Percentiles rank a stretch among this genome's conserved stretches.
phyloP scores from a whole-genome alignment of 2,797 vertebrate species.

The Nannoperca obscura region DNA sequence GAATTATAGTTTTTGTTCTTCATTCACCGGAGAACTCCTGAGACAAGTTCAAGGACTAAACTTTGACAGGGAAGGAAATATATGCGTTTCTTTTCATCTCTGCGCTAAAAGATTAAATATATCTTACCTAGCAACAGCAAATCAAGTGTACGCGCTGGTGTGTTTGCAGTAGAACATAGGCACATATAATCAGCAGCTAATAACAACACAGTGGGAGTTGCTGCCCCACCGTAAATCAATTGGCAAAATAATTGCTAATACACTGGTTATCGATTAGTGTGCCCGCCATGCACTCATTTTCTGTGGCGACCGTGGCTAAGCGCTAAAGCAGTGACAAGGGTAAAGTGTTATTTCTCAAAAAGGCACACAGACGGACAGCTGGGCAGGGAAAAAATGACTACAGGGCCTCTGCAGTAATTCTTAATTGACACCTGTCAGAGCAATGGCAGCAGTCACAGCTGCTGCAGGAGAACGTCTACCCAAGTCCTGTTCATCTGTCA shows the following conservation, averaged over 20 bases:
- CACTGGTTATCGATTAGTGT: constrained; percentile 98
- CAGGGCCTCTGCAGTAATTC: constrained; percentile 95
- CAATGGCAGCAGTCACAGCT: constrained; percentile 97
- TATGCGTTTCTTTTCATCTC: constrained; percentile 5
- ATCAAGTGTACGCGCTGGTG: constrained; percentile 16
- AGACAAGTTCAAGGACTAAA: constrained; percentile 8
- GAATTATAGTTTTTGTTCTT: neutral
- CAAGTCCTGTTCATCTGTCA: constrained; percentile 99
- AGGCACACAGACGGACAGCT: constrained; percentile 95
- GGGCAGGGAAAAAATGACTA: constrained; percentile 93
- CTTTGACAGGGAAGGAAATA: constrained; percentile 1
- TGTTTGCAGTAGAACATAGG: constrained; percentile 81
- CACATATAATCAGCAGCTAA: constrained; percentile 98
- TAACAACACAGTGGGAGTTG: constrained; percentile 94
- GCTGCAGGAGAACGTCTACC: constrained; percentile 94
- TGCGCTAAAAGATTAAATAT: constrained; percentile 63
- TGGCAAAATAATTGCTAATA: constrained; percentile 99
- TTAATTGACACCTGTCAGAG: constrained; percentile 99
- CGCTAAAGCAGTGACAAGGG: constrained; percentile 99
- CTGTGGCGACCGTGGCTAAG: constrained; percentile 90
- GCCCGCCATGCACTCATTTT: constrained; percentile 92
- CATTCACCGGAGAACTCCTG: neutral
- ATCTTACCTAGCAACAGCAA: constrained; percentile 69
- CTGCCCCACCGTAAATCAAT: constrained; percentile 97
- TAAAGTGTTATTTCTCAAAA: constrained; percentile 99